A percentile compares a stretch with the other conserved stretches of the same genome.
These are phyloP conservation scores for Osmerus mordax DNA, from an alignment of 2,113 vertebrate genomes.

Conservation along the genomic window DNA sequence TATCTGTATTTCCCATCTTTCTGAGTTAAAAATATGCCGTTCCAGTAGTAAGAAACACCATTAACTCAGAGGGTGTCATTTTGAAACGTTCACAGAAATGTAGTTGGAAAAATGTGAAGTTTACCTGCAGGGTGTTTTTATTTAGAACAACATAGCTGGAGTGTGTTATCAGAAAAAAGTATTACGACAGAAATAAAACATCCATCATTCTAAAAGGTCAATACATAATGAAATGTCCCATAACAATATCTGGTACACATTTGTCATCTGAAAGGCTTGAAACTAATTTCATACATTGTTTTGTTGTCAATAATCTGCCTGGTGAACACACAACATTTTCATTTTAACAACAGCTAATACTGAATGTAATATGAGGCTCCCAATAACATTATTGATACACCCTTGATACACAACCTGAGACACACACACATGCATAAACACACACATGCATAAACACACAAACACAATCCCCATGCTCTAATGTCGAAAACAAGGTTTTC, in stretches of 20 bases:
- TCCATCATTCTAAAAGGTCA: slow-evolving; percentile 62
- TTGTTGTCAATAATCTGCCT: slow-evolving; percentile 38
- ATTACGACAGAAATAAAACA: slow-evolving; percentile 28
- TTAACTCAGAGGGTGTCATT: too few relatives aligned
- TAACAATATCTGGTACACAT: slow-evolving; percentile 48
- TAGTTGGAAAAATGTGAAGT: too few relatives aligned
- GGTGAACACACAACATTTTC: neutral
- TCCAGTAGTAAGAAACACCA: too few relatives aligned
- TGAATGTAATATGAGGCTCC: neutral
- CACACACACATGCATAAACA: too few relatives aligned
- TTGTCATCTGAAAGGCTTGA: slow-evolving; percentile 40
- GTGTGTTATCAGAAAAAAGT: slow-evolving; percentile 27
- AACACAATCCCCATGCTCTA: neutral
- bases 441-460: neutral
- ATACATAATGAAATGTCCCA: slow-evolving; percentile 47
- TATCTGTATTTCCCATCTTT: too few relatives aligned
- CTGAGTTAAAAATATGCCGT: too few relatives aligned
- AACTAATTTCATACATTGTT: slow-evolving; percentile 42
- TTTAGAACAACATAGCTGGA: neutral
- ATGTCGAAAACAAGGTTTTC: slow-evolving; percentile 33
- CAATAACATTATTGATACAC: neutral
- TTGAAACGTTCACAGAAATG: too few relatives aligned
- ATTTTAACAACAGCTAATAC: neutral
- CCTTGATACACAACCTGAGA: neutral
- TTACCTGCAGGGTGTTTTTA: neutral